Percentiles rank a stretch among this genome's conserved stretches.
Conservation (phyloP, 2,113 vertebrate genomes). For the Megaptera novaeangliae region DNA sequence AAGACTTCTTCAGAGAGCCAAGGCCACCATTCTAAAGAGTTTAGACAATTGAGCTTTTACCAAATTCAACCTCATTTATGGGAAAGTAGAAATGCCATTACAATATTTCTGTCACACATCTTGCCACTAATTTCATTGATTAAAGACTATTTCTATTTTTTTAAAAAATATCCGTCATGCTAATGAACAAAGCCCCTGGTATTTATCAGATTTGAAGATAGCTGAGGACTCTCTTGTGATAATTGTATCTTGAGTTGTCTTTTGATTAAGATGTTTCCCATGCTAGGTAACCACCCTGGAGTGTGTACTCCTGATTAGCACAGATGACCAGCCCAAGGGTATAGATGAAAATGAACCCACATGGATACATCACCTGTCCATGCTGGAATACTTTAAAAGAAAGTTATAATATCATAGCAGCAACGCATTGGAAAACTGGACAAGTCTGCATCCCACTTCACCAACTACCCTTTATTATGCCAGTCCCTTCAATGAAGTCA, state of each 20-base stretch:
- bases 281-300: neutral
- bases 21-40: neutral
- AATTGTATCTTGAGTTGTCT: neutral
- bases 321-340: neutral
- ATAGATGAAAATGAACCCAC: neutral
- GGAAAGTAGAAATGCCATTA: neutral
- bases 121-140: neutral
- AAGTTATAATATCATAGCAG: neutral
- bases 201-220: neutral
- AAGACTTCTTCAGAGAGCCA: neutral
- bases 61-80: neutral
- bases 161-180: neutral
- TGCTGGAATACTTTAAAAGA: neutral
- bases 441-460: neutral
- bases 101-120: neutral
- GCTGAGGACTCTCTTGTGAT: neutral
- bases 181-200: neutral
- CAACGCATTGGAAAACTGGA: neutral
- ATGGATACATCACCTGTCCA: neutral
- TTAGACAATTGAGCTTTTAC: neutral
- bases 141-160: neutral
- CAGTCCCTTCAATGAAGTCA: neutral
- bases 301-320: neutral
- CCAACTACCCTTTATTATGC: neutral
- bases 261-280: neutral